Percentiles rank a stretch among this genome's conserved stretches.
Conservation (phyloP, 1,140 invertebrate genomes). For the Drosophila triauraria region DNA sequence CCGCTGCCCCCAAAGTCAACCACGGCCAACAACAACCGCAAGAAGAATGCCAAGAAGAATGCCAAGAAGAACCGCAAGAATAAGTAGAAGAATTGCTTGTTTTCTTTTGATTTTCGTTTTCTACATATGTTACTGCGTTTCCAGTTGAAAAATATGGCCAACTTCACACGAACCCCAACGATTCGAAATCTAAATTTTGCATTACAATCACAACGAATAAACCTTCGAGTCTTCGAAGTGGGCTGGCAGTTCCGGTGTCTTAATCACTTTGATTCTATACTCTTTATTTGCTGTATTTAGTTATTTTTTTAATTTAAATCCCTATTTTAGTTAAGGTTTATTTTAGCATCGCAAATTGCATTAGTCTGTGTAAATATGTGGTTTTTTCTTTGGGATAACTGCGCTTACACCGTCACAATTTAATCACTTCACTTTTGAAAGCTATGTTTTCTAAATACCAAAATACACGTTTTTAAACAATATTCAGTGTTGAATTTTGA, state of each 20-base stretch:
- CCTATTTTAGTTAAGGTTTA: no score
- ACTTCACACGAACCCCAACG: neutral
- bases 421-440: no score
- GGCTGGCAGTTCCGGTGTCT: neutral
- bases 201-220: constrained; percentile 1
- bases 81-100: constrained; percentile 11
- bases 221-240: neutral
- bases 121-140: neutral
- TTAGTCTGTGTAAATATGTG: no score
- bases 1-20: neutral
- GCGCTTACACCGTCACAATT: no score
- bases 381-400: no score
- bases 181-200: constrained; percentile 1
- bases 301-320: no score
- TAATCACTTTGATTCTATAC: no score
- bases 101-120: neutral
- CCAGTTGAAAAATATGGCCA: neutral
- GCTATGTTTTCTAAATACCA: no score
- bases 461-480: no score
- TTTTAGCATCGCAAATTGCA: no score
- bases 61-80: constrained; percentile 38
- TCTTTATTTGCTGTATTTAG: no score
- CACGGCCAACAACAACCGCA: constrained; percentile 6
- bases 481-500: no score
- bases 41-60: constrained; percentile 40